These are phyloP conservation scores for Lipotes vexillifer DNA, from an alignment of 2,113 vertebrate genomes.

Conservation along the genomic window DNA sequence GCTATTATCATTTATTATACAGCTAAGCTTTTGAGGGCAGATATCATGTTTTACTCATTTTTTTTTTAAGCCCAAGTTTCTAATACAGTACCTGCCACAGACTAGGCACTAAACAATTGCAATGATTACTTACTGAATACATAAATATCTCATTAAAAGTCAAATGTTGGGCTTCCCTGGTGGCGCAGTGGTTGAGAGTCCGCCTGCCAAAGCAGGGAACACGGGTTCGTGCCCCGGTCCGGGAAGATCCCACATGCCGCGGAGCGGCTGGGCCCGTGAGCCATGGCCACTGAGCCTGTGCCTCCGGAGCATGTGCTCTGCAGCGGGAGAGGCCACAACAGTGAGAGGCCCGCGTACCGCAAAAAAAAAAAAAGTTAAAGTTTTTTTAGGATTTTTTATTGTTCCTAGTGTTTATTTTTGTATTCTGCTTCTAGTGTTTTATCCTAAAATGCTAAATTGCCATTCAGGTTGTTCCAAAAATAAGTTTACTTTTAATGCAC, in stretches of 20 bases:
- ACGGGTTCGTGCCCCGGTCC: no score
- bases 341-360: no score
- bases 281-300: no score
- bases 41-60: background rate
- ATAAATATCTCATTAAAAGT: background rate
- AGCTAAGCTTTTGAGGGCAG: background rate
- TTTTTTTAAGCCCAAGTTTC: background rate
- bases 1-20: background rate
- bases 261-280: no score
- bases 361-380: background rate
- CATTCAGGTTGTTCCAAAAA: background rate
- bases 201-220: no score
- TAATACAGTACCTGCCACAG: background rate
- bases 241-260: no score
- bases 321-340: no score
- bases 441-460: background rate
- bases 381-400: background rate
- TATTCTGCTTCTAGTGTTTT: background rate
- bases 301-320: no score
- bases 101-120: background rate
- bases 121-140: background rate
- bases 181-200: no score
- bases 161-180: no score
- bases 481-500: background rate
- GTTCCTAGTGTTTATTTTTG: background rate